Base-by-base conservation (phyloP, 2,113 vertebrate genomes). In the Sarotherodon lohbergeri region DNA sequence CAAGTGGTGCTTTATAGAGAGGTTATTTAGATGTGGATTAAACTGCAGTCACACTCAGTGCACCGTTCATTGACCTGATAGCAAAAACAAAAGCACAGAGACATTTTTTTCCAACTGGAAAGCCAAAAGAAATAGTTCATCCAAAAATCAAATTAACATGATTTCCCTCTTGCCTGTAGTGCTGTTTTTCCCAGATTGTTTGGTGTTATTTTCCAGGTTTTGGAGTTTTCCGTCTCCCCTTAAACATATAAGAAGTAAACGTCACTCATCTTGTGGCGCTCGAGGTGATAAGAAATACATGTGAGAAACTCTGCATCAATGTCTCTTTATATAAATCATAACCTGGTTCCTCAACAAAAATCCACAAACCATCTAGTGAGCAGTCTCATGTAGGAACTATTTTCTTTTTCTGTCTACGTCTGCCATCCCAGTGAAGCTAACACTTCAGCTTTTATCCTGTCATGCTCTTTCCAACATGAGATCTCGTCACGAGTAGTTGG, bases 21-120 rank as follows among this genome's bases (percentile, higher is more conserved):
- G 80, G 83, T 89, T 66, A 90, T 90, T 86, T 43, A 86, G 59
- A 84, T 81, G 80, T 84, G 76, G 63, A 89, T 90, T 84, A 83
- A 61, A 86, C 10, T 46, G 43, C 59, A 48, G 57, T 54, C 29
- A 76, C 41, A 83, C 46, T 84, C 55, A 16, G 57, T 68, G 83
- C 81, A 87, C 27, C 1, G 43, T 61, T 91, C 61, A 89, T 84
- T 90, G 84, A 79, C 57, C 85, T 87, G 13, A 54, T 79, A 80
- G 4, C 32, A 63, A 78, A 83, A 71, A 50, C 34, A 78, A 46
- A 79, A 29, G 54, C 48, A 80, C 19, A 34, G 79, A 39, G 16
- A 61, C 17, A 29, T 76, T 66, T 81, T 80, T 73, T 82, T 78
- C 48, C 17, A 52, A 32, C 4, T 52, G 46, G n/a, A 32, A 52